A percentile compares a stretch with the other conserved stretches of the same genome.
Evolutionary conservation across 2,888 invertebrate species (phyloP).

Genomic region (Cylindroiulus punctatus): DNA sequence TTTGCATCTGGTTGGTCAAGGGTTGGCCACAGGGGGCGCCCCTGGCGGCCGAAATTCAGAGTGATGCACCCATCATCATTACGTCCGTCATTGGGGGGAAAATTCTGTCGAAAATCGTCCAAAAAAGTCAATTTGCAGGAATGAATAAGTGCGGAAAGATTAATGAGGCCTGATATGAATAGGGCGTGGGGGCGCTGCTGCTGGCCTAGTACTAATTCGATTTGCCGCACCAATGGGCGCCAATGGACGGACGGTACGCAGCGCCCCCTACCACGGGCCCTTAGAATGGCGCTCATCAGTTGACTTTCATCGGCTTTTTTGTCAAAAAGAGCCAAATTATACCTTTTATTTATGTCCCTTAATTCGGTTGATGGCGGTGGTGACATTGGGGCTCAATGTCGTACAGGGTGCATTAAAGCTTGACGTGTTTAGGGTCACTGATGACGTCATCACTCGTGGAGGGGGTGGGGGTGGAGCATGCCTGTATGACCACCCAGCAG

Average conservation of each 20-base stretch:
- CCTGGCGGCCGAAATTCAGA: too few relatives aligned
- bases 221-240: not conserved
- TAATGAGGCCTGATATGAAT: not conserved
- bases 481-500: too few relatives aligned
- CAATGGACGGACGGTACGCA: not conserved
- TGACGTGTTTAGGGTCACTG: too few relatives aligned
- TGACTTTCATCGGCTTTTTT: conserved; percentile 7
- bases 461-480: too few relatives aligned
- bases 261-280: not conserved
- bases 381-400: too few relatives aligned
- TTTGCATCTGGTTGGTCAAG: too few relatives aligned
- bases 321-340: not conserved
- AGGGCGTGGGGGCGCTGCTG: not conserved
- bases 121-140: not conserved
- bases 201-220: not conserved
- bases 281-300: not conserved
- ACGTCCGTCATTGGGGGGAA: not conserved
- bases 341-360: not conserved
- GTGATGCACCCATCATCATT: conserved; percentile 18
- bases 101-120: not conserved
- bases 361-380: not conserved
- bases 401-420: too few relatives aligned
- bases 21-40: too few relatives aligned
- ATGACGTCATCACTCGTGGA: too few relatives aligned
- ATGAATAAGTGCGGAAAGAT: not conserved